Base-by-base conservation (phyloP, 1,140 invertebrate species). In the Danaus melanippus region DNA sequence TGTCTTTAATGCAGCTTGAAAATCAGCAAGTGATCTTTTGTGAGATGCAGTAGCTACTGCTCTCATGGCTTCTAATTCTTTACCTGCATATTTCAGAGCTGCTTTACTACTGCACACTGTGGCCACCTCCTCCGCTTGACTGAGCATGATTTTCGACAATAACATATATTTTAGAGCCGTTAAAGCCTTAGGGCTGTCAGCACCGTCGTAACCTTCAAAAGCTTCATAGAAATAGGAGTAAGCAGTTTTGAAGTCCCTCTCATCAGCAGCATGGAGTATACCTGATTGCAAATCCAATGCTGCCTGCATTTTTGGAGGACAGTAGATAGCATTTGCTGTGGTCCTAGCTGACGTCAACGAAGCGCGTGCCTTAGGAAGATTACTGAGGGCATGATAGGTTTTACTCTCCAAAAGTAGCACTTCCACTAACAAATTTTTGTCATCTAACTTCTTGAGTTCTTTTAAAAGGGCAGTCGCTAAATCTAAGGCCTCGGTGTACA, bases 211-310 rank as follows among this genome's bases (percentile, higher is more conserved):
- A 60, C 97, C 97, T 90, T 99, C 98, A 88, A 99, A 99, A 42
- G 98, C 98, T 90, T 99, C 98, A 88, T 99, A 99, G 81, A 99
- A 99, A 81, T 99, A 99, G 42, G 98, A 99, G 86, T 98, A 99
- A 42, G 98, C 98, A 66, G 98, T 99, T 90, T 99, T 99, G 83
- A 99, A 99, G 79, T 99, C 98, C 75, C 95, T 93, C 84, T 99
- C 98, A 86, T 99, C 98, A 39, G 98, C 98, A 42, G 98, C 98
- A 89, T 99, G 98, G 12, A 99, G 87, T 65, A 99, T 98, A 54
- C 97, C 98, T 40, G 98, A 99, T 82, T 99, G 98, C 46, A 99
- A 88, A 89, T 99, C 98, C 10, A 99, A 89, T 11, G 97, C 93
- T 10, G 97, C 97, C 87, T 99, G 98, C 88, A 99, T 93, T 89